Base-by-base conservation (phyloP, 1,140 invertebrate species). In the Megathymus violae region DNA sequence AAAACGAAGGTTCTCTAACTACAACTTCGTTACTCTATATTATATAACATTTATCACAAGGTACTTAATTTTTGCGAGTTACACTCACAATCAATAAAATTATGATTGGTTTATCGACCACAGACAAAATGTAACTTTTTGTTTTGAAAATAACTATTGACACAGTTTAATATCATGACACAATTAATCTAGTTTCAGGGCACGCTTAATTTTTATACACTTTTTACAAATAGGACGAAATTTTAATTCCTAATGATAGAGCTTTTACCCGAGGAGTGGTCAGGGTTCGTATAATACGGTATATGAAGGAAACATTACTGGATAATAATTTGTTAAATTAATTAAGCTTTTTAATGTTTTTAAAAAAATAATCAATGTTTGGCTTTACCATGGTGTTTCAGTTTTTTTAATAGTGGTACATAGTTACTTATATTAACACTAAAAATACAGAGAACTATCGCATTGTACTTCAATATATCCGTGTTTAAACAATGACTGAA, bases 31-130 rank as follows among this genome's bases (percentile, higher is more conserved):
- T 44, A 65, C 16, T 44, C 47, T 65, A 43, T 52, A 59, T 25
- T 54, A 44, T 60, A 48, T 48, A 58, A 64, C 22, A 62, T 62
- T 71, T 82, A 86, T 86, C 83, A 86, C 83, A 86, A 81, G 74
- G 68, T 74, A 79, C 69, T 58, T 34, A 38, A 46, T 69, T 62
- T 62, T 71, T 64, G 65, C 71, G 75, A 84, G 83, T 88, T 47
- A 65, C 14, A 75, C 73, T 65, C 69, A 51, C 50, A 15, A 59
- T 59, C 62, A 62, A 22, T 31, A 11, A 59, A 47, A 59, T 50
- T 10, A 59, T 22, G 22, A 31, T 31, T 48, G 19, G 6, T 6
- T 6, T 31, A 48, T 48, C 46, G 4, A 31, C 46, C 22, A 19
- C 22, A 25, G 19, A 47, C 44, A 15, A 50, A 16, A 34, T 25